These are phyloP conservation scores for Mallateleia sp. DNA, from an alignment of 2,888 invertebrate genomes.

Conservation along the genomic window DNA sequence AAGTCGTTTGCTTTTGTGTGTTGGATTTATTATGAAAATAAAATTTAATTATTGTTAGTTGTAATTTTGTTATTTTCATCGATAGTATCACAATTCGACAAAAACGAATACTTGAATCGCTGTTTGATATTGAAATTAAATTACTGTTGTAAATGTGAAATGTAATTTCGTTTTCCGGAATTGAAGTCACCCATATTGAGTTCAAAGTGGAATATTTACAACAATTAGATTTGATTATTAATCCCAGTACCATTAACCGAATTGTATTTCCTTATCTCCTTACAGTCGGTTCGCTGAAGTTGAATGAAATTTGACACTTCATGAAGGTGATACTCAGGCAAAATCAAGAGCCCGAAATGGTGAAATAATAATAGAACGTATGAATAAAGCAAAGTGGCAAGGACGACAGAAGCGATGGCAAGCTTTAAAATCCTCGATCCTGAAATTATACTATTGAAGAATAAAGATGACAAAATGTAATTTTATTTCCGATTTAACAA, in stretches of 20 bases:
- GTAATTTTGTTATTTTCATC: background rate
- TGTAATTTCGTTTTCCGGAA: conserved; percentile 29
- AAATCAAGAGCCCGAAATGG: conserved; percentile 26
- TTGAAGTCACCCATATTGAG: conserved; percentile 36
- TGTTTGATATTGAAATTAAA: conserved; percentile 19
- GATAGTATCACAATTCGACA: background rate
- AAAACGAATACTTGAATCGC: conserved; percentile 8
- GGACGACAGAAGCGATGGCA: background rate
- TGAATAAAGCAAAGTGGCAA: conserved; percentile 1
- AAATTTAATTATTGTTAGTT: too few species aligned
- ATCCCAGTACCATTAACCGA: conserved; percentile 31
- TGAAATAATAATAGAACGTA: conserved; percentile 41
- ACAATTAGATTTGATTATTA: conserved; percentile 51
- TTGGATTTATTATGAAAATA: too few species aligned
- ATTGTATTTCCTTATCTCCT: conserved; percentile 50
- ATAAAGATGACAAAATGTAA: too few species aligned
- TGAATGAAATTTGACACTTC: conserved; percentile 50
- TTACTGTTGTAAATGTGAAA: conserved; percentile 25
- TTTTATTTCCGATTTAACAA: too few species aligned
- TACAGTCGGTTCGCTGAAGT: conserved; percentile 21
- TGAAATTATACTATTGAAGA: too few species aligned
- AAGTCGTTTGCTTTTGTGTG: too few species aligned
- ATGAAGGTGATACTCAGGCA: conserved; percentile 36
- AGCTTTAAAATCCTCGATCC: conserved; percentile 26
- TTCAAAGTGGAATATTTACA: conserved; percentile 42